Conservation (phyloP, 2,113 vertebrate genomes). For the Trematocara unimaculatum region DNA sequence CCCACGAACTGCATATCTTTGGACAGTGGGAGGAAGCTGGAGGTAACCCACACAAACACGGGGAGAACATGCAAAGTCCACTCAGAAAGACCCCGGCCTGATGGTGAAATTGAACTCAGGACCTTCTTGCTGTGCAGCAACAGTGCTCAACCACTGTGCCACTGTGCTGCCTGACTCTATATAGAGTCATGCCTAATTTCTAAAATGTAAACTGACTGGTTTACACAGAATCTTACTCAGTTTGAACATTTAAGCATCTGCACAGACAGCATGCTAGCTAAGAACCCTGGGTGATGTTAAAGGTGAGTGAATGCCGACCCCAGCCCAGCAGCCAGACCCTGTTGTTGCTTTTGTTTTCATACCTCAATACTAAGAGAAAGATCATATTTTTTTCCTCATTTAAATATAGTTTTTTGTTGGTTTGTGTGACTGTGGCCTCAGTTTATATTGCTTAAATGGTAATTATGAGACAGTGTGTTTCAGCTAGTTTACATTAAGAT, state of each 20-base stretch:
- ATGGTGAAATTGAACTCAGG: accelerated
- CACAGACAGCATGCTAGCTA: not conserved
- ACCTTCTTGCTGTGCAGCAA: not conserved
- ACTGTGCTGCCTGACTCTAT: accelerated
- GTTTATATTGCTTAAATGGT: not conserved
- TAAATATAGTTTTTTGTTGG: accelerated
- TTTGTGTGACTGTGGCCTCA: not conserved
- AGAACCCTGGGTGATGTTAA: not conserved
- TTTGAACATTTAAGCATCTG: not conserved
- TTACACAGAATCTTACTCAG: too few relatives aligned
- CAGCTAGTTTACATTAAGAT: not conserved
- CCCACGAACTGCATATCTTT: not conserved
- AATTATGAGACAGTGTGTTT: not conserved
- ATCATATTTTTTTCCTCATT: not conserved
- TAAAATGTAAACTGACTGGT: not conserved
- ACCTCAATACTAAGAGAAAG: not conserved
- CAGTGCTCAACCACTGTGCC: not conserved
- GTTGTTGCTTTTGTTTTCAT: not conserved
- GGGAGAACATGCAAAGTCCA: not conserved
- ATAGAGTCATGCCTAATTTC: not conserved
- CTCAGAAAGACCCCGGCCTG: accelerated
- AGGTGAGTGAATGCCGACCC: not conserved
- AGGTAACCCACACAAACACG: not conserved
- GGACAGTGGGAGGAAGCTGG: not conserved
- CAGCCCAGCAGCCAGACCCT: not conserved